A percentile compares a stretch with the other conserved stretches of the same genome.
phyloP scores from a whole-genome alignment of 2,113 vertebrate genomes.

The Gopherus evgoodei region DNA sequence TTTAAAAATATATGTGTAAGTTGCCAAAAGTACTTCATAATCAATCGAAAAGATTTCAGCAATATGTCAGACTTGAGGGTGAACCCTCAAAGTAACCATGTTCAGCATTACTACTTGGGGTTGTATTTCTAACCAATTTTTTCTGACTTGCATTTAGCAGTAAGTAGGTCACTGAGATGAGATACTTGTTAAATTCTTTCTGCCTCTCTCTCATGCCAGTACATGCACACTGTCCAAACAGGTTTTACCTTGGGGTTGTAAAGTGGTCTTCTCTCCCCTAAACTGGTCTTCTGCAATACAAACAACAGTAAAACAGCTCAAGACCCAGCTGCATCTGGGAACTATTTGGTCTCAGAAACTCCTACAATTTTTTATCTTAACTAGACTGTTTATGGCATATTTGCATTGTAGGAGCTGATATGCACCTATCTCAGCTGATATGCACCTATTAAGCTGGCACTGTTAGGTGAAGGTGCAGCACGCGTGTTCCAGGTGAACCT shows the following conservation, averaged over 20 bases:
- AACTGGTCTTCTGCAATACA: neutral
- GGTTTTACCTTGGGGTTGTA: slow-evolving; percentile 22
- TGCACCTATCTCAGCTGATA: neutral
- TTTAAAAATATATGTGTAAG: neutral
- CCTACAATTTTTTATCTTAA: neutral
- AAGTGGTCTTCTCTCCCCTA: neutral
- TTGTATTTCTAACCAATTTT: neutral
- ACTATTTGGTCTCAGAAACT: neutral
- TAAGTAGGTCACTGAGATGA: neutral
- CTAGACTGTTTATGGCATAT: neutral
- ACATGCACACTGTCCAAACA: neutral
- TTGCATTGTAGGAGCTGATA: neutral
- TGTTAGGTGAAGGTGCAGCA: neutral
- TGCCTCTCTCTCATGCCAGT: neutral
- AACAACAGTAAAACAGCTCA: accelerated
- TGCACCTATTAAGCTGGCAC: neutral
- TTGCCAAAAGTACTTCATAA: neutral
- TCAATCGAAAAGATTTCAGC: neutral
- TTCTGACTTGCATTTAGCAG: neutral
- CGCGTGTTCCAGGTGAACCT: neutral
- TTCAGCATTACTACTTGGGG: neutral
- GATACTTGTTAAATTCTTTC: neutral
- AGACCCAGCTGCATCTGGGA: neutral
- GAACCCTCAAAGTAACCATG: neutral
- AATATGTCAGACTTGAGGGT: neutral